Evolutionary conservation across 2,113 vertebrate species (phyloP).

Genomic region (Mustelus asterias): DNA sequence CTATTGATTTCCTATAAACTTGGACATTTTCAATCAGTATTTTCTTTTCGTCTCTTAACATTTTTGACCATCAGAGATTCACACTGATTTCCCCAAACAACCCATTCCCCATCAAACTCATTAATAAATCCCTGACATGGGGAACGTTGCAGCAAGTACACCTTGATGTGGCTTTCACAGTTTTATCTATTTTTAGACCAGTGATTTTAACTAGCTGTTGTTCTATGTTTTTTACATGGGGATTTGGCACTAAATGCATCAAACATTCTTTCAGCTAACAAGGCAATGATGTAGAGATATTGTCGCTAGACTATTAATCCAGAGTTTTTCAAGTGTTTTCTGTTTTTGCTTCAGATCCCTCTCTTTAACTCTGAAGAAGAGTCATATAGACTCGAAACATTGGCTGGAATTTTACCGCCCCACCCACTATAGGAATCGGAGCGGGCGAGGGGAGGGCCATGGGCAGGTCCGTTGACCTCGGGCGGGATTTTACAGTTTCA

Average conservation of each 20-base stretch:
- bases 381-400: no score
- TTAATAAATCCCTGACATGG: background rate
- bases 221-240: background rate
- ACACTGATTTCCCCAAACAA: background rate
- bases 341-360: no score
- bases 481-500: no score
- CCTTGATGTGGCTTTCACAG: background rate
- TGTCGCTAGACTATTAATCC: no score
- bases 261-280: background rate
- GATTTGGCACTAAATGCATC: background rate
- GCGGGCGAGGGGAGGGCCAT: no score
- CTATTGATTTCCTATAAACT: background rate
- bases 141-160: background rate
- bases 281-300: no score
- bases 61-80: background rate
- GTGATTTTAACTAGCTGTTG: background rate
- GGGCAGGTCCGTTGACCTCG: no score
- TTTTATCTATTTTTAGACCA: background rate
- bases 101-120: background rate
- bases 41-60: background rate
- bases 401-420: no score
- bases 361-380: no score
- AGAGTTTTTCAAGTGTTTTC: no score
- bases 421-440: no score
- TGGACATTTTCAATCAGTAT: background rate